These are phyloP conservation scores for Orgyia antiqua DNA, from an alignment of 2,888 invertebrate species.

Conservation along the genomic window DNA sequence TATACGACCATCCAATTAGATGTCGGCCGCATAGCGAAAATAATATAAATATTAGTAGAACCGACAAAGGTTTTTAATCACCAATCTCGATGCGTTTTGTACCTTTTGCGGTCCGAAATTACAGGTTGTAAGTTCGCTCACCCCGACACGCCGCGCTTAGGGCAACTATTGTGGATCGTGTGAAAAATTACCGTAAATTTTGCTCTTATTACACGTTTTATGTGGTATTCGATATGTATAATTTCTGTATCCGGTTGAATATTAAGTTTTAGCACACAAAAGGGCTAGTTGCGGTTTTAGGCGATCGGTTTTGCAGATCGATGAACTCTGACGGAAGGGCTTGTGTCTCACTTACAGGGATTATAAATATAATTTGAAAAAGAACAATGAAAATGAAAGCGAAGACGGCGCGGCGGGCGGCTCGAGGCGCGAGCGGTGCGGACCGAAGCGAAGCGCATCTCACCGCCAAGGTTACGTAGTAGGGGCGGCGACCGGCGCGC, in stretches of 20 bases:
- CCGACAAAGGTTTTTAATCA: slow-evolving; percentile 79
- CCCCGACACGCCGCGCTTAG: slow-evolving; percentile 69
- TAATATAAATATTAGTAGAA: slow-evolving; percentile 78
- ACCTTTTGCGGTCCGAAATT: slow-evolving; percentile 78
- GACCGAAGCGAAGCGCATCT: slow-evolving; percentile 23
- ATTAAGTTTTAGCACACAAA: slow-evolving; percentile 35
- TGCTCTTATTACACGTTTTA: slow-evolving; percentile 69
- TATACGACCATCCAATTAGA: slow-evolving; percentile 71
- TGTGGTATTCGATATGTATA: slow-evolving; percentile 68
- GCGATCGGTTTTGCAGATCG: slow-evolving; percentile 23
- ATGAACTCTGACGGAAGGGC: slow-evolving; percentile 20
- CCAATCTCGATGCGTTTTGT: slow-evolving; percentile 70
- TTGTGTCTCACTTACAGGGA: slow-evolving; percentile 19
- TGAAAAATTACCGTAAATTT: slow-evolving; percentile 71
- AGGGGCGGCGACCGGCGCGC: slow-evolving; percentile 35
- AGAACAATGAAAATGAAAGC: slow-evolving; percentile 64
- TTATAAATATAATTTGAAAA: slow-evolving; percentile 41
- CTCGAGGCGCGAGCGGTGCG: slow-evolving; percentile 21
- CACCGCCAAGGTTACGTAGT: slow-evolving; percentile 23
- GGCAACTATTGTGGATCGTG: slow-evolving; percentile 75
- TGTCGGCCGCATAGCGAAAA: slow-evolving; percentile 74
- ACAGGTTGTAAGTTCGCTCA: slow-evolving; percentile 74
- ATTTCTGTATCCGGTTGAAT: slow-evolving; percentile 63
- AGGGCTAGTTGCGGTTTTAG: slow-evolving; percentile 15
- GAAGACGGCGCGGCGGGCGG: slow-evolving; percentile 14